phyloP scores from a whole-genome alignment of 2,797 vertebrate species.

The Hoplostethus atlanticus region DNA sequence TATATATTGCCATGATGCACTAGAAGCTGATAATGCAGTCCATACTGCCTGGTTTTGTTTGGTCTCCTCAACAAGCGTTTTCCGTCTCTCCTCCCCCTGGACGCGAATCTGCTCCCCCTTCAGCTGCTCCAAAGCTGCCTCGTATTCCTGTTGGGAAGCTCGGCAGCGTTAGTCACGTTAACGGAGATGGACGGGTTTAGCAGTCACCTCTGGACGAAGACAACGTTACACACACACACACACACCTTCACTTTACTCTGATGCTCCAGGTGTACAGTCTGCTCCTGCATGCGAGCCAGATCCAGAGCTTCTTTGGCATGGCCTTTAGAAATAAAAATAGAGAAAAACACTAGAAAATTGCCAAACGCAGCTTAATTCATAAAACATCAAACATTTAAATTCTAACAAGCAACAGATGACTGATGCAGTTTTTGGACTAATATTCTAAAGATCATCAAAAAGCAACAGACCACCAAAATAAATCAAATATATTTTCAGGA shows the following conservation, averaged over 20 bases:
- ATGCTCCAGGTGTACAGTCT: slow-evolving; percentile 90
- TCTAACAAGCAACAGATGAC: too few relatives aligned
- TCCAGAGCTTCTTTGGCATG: slow-evolving; percentile 90
- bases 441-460: too few relatives aligned
- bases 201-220: not conserved
- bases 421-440: too few relatives aligned
- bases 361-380: too few relatives aligned
- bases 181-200: not conserved
- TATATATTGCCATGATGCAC: not conserved
- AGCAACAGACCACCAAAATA: too few relatives aligned
- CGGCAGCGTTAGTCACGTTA: not conserved
- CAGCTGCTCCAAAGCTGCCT: slow-evolving; percentile 91
- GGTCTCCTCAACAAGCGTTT: slow-evolving; percentile 90
- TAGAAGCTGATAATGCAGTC: not conserved
- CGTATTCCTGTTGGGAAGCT: slow-evolving; percentile 85
- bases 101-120: slow-evolving; percentile 90
- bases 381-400: too few relatives aligned
- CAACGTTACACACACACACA: not conserved
- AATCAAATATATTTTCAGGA: too few relatives aligned
- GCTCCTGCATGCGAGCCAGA: slow-evolving; percentile 91
- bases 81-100: slow-evolving; percentile 90
- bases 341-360: not conserved
- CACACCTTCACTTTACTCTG: slow-evolving; percentile 89
- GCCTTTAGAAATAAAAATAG: slow-evolving; percentile 67
- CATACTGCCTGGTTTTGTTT: slow-evolving; percentile 92